Percentiles rank a stretch among this genome's conserved stretches.
These are phyloP conservation scores for Grammomys surdaster DNA, from an alignment of 2,113 vertebrate species.

Conservation along the genomic window DNA sequence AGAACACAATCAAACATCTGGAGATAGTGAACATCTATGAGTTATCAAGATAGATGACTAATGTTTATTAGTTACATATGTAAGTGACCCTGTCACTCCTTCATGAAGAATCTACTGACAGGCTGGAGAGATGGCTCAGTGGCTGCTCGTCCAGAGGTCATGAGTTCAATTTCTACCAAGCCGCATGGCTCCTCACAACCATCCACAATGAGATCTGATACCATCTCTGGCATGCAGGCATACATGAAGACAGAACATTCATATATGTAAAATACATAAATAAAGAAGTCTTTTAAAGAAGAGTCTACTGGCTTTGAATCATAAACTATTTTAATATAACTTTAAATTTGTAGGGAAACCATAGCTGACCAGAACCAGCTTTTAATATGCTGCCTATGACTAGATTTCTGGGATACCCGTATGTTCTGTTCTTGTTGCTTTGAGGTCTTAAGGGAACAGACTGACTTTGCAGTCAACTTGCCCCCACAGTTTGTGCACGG, in stretches of 20 bases:
- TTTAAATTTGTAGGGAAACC: background rate
- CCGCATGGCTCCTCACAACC: background rate
- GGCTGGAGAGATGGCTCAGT: background rate
- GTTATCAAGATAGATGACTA: background rate
- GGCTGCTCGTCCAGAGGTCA: background rate
- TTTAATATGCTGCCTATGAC: background rate
- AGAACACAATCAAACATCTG: background rate
- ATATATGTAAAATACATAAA: background rate
- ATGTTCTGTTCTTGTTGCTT: background rate
- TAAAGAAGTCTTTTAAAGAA: background rate
- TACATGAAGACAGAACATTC: background rate
- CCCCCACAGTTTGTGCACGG: background rate
- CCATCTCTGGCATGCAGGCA: background rate
- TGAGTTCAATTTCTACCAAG: background rate
- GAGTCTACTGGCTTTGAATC: slow-evolving; percentile 1
- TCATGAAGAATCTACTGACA: background rate
- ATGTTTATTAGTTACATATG: background rate
- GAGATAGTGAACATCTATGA: background rate
- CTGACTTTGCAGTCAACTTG: background rate
- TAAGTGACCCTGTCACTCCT: background rate
- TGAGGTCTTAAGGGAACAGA: background rate
- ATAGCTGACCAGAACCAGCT: background rate
- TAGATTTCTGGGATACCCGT: background rate
- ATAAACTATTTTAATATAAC: background rate
- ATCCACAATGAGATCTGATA: background rate